Evolutionary conservation across 2,797 vertebrate genomes (phyloP).

Genomic region (Spinibarbus caldwelli): DNA sequence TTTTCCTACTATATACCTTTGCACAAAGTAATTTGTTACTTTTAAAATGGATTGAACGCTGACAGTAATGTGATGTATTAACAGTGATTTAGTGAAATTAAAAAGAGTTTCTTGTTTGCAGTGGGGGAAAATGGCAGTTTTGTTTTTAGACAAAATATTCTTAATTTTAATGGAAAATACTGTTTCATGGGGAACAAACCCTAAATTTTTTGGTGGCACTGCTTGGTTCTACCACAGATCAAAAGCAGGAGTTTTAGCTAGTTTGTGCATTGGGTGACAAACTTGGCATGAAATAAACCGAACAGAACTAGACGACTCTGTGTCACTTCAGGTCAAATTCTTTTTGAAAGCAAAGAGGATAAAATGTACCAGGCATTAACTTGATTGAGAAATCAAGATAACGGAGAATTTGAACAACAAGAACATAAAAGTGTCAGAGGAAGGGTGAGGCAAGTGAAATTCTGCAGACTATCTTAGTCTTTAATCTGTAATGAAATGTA

Average conservation of each 20-base stretch:
- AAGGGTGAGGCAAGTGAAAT: no score
- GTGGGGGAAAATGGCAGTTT: neutral
- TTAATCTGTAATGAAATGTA: no score
- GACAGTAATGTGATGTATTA: neutral
- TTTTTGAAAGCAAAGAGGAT: no score
- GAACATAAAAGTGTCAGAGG: no score
- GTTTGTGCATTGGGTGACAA: neutral
- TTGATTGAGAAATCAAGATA: no score
- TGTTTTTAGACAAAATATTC: neutral
- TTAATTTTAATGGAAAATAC: neutral
- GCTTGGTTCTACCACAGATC: neutral
- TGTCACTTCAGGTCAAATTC: no score
- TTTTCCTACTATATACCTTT: constrained; percentile 29
- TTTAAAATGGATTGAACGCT: neutral
- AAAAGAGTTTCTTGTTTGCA: constrained; percentile 16
- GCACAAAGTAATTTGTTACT: constrained; percentile 13
- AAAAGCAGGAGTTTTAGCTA: neutral
- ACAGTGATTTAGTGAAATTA: constrained; percentile 9
- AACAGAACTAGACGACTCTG: no score
- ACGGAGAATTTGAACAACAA: no score
- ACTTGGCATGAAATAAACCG: no score
- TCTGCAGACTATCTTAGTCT: no score
- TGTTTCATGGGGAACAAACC: neutral
- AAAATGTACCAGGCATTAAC: no score
- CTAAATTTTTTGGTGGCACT: neutral